phyloP scores from a whole-genome alignment of 2,797 vertebrate species.

The Chaenodraco wilsoni region DNA sequence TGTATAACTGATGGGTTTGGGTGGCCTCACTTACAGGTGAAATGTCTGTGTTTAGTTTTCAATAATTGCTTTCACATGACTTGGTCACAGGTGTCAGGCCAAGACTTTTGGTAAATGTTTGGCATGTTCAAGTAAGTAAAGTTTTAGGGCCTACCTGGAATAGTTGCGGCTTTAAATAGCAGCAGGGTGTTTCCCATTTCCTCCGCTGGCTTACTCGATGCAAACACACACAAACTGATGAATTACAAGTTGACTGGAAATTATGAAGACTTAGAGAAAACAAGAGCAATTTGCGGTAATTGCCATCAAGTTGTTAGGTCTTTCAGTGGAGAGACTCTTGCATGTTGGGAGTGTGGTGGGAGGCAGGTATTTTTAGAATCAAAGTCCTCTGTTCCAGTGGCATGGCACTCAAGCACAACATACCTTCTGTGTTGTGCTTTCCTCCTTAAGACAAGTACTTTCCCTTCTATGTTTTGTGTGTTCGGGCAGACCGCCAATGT shows the following conservation, averaged over 20 bases:
- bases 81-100: constrained; percentile 76
- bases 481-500: constrained; percentile 66
- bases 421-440: constrained; percentile 82
- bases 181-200: constrained; percentile 72
- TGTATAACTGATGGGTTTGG: constrained; percentile 56
- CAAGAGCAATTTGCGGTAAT: constrained; percentile 80
- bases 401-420: constrained; percentile 77
- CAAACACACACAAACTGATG: constrained; percentile 78
- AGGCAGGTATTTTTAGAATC: constrained; percentile 81
- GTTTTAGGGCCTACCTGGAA: constrained; percentile 81
- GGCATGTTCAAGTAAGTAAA: constrained; percentile 64
- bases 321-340: constrained; percentile 56
- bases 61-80: constrained; percentile 72
- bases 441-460: constrained; percentile 74
- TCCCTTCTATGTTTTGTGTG: constrained; percentile 69
- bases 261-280: constrained; percentile 80
- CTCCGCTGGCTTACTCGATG: constrained; percentile 65
- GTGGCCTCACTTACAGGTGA: constrained; percentile 60
- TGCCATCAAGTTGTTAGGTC: constrained; percentile 75
- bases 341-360: constrained; percentile 72
- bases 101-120: constrained; percentile 80
- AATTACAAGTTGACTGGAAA: constrained; percentile 86
- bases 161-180: constrained; percentile 78
- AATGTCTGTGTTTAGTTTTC: constrained; percentile 69
- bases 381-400: constrained; percentile 74